phyloP scores from a whole-genome alignment of 2,113 vertebrate species.

The Ranitomeya imitator region DNA sequence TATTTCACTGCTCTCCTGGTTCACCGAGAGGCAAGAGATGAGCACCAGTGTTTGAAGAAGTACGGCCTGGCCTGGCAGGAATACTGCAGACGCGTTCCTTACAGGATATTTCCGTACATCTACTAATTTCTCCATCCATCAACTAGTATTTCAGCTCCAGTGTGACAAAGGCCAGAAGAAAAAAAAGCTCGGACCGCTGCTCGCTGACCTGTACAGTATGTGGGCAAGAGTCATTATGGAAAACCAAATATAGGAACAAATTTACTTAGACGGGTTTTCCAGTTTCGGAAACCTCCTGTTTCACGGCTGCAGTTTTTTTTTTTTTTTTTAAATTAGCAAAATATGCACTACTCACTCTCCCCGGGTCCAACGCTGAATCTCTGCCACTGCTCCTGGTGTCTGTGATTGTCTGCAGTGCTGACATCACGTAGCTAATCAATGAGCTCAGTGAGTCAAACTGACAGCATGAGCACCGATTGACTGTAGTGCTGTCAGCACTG shows the following conservation, averaged over 20 bases:
- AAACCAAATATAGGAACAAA: background rate
- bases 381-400: too few relatives aligned
- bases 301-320: too few relatives aligned
- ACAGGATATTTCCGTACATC: slow-evolving; percentile 85
- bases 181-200: background rate
- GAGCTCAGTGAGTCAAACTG: too few relatives aligned
- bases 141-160: background rate
- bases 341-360: too few relatives aligned
- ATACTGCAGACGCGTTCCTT: slow-evolving; percentile 84
- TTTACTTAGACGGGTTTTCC: too few relatives aligned
- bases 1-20: slow-evolving; percentile 83
- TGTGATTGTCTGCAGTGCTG: too few relatives aligned
- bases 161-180: background rate
- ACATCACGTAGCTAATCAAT: too few relatives aligned
- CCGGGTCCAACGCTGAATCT: too few relatives aligned
- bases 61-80: slow-evolving; percentile 84
- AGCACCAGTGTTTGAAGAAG: slow-evolving; percentile 81
- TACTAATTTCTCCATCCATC: slow-evolving; percentile 73
- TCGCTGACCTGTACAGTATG: background rate
- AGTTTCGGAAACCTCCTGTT: too few relatives aligned
- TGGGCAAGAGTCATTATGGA: background rate
- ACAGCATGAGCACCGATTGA: too few relatives aligned
- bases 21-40: slow-evolving; percentile 85
- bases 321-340: too few relatives aligned
- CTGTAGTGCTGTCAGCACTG: too few relatives aligned